Base-by-base conservation (phyloP, 2,888 invertebrate genomes). In the Scrobipalpa costella region DNA sequence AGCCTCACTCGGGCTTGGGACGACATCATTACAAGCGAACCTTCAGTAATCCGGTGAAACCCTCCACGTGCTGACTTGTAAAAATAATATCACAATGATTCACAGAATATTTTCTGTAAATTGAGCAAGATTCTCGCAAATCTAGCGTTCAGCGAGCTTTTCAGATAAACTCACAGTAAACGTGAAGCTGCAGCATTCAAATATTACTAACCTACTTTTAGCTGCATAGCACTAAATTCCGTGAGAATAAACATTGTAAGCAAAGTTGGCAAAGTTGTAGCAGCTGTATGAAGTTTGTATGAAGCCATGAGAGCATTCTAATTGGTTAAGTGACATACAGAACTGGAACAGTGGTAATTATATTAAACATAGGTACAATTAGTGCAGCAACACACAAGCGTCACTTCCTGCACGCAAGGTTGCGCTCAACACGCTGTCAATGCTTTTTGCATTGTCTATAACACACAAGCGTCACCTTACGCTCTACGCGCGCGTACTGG, bases 201-300 rank as follows among this genome's bases (percentile, higher is more conserved):
- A 52, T 52, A 52, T 21, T 13, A 13, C 50, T 52, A 21, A 52
- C 19, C 50, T 52, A 52, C 50, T 52, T 52, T 27, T 52, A 52
- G 50, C 11, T 27, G 50, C 50, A 13, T 8, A 52, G 21, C 50
- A 21, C 67, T n/a, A n/a, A n/a, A 71, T 68, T 63, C 66, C 66
- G 59, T 63, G 66, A 62, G 50, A 50, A 52, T 52, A 52, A 52
- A 52, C 50, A 52, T 52, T 27, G 50, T 52, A 27, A 52, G 50
- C 13, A 27, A 21, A 52, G 50, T 52, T 52, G 9, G 50, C 11
- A 52, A 21, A 52, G 27, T 21, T 17, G 50, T 21, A 50, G 19
- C 49, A 17, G 49, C 2, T 17, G 17, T 15, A 47, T 21, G 21
- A 19, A 50, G 21, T 27, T 52, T 21, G 21, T 21, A 52, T 21